Evolutionary conservation across 2,797 vertebrate species (phyloP).

Genomic region (Geotria australis): DNA sequence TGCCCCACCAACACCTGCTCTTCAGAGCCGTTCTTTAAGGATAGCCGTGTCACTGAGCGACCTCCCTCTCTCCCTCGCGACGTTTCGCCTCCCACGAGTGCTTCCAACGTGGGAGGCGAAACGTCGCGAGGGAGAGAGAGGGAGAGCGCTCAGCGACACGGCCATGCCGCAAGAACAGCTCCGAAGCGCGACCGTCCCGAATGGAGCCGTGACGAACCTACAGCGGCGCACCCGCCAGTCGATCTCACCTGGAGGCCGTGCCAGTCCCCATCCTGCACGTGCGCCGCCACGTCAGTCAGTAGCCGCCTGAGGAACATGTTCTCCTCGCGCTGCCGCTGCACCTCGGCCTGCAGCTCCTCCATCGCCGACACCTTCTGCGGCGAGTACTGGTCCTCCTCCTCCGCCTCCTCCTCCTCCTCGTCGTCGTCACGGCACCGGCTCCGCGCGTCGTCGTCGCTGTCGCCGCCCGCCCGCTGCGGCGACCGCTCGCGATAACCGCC

Average conservation of each 20-base stretch:
- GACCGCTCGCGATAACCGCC: not conserved
- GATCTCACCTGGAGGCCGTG: not conserved
- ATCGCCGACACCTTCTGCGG: not conserved
- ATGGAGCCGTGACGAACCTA: too few species aligned
- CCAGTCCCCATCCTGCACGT: not conserved
- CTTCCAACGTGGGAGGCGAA: too few species aligned
- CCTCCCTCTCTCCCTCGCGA: too few species aligned
- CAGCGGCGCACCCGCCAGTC: not conserved
- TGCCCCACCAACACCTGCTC: too few species aligned
- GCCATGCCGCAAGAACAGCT: too few species aligned
- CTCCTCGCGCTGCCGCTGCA: not conserved
- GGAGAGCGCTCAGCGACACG: too few species aligned
- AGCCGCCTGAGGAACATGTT: not conserved
- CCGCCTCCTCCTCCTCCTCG: too few species aligned
- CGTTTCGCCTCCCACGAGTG: too few species aligned
- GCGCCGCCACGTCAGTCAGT: not conserved
- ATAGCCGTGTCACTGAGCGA: too few species aligned
- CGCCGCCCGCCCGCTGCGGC: not conserved
- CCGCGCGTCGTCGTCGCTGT: not conserved
- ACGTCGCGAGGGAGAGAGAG: too few species aligned
- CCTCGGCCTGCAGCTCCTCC: not conserved
- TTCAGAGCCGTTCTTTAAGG: too few species aligned
- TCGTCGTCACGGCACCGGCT: not conserved
- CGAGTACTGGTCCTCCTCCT: not conserved
- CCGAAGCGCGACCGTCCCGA: too few species aligned